Evolutionary conservation across 2,888 invertebrate genomes (phyloP).

Genomic region (Phoronis australis): DNA sequence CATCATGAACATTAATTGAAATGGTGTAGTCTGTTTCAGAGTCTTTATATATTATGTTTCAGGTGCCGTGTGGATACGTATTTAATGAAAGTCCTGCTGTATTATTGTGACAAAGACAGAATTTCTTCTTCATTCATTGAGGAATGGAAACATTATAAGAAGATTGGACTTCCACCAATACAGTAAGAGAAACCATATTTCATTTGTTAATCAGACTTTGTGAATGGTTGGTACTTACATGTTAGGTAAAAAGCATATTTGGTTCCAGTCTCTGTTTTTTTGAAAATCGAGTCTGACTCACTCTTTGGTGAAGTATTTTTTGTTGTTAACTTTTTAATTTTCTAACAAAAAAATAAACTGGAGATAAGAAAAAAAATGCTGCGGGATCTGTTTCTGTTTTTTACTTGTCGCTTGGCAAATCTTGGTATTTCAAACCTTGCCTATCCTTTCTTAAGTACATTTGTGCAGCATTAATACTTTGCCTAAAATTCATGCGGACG

Average conservation of each 20-base stretch:
- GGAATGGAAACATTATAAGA: conserved; percentile 47
- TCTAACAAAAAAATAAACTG: too few relatives aligned
- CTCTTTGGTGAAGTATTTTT: too few relatives aligned
- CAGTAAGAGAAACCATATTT: conserved; percentile 24
- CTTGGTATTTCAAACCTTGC: too few relatives aligned
- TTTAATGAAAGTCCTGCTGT: conserved; percentile 41
- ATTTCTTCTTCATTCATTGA: conserved; percentile 42
- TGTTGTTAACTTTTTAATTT: too few relatives aligned
- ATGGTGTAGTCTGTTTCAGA: not conserved
- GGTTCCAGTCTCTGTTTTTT: not conserved
- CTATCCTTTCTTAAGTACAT: too few relatives aligned
- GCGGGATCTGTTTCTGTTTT: too few relatives aligned
- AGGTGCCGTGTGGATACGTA: conserved; percentile 45
- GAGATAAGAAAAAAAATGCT: too few relatives aligned
- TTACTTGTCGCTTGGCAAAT: too few relatives aligned
- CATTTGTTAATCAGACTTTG: not conserved
- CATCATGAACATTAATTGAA: too few relatives aligned
- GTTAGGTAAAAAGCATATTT: not conserved
- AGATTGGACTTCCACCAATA: conserved; percentile 41
- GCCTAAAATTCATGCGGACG: too few relatives aligned
- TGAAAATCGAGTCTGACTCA: not conserved
- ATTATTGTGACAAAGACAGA: conserved; percentile 38
- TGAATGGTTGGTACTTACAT: not conserved
- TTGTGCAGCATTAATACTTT: too few relatives aligned
- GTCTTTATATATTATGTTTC: conserved; percentile 2